A percentile compares a stretch with the other conserved stretches of the same genome.
Conservation (phyloP, 2,113 vertebrate species). For the Lucifuga dentata region DNA sequence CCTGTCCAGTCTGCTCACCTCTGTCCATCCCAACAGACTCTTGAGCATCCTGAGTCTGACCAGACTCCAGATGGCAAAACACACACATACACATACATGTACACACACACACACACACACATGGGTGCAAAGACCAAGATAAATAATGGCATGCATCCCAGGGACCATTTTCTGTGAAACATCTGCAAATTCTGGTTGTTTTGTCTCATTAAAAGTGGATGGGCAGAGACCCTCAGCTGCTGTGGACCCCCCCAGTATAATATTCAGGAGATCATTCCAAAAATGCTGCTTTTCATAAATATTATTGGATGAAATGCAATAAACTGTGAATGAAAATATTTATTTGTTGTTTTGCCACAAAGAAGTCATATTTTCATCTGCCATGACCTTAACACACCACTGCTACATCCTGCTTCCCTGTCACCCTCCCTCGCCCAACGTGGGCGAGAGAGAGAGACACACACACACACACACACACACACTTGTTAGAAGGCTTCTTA, state of each 20-base stretch:
- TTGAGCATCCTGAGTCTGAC: constrained; percentile 9
- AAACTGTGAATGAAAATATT: not conserved
- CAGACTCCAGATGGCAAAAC: constrained; percentile 28
- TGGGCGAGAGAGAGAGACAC: constrained; percentile 15
- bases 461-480: too few relatives aligned
- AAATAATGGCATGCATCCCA: too few relatives aligned
- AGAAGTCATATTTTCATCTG: constrained; percentile 31
- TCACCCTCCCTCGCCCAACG: constrained; percentile 18
- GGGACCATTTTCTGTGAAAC: not conserved
- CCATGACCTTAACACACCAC: constrained; percentile 37
- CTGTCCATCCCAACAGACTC: not conserved
- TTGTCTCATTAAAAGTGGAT: constrained; percentile 38
- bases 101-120: not conserved
- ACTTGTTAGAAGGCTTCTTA: constrained; percentile 66
- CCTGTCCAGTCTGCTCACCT: not conserved
- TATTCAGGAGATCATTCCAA: too few relatives aligned
- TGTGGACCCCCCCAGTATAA: not conserved
- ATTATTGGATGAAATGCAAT: too few relatives aligned
- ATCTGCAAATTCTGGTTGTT: not conserved
- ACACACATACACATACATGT: not conserved
- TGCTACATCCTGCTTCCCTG: constrained; percentile 18
- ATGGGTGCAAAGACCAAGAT: too few relatives aligned
- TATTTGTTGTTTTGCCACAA: constrained; percentile 6
- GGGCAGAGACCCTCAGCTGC: constrained; percentile 4
- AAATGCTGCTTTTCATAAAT: too few relatives aligned